Evolutionary conservation across 2,113 vertebrate species (phyloP), one percentile per base, ranked within the genome.

Genomic region (Brachypteracias leptosomus): DNA sequence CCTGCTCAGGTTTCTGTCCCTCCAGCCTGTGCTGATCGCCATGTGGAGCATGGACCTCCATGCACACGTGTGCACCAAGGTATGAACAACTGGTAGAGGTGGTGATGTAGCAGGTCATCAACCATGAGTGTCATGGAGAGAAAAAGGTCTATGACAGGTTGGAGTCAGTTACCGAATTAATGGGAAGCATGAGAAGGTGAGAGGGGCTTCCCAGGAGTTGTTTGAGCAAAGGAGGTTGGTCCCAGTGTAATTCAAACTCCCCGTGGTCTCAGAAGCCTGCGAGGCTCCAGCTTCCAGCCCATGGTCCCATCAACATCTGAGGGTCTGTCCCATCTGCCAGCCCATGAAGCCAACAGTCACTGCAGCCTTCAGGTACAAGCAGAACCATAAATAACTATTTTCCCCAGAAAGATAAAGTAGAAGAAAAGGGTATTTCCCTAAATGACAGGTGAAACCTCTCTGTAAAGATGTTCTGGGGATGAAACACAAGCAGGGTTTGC

Each of bases 101-200:
- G 89, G 66, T 82, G 89, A 89, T 68, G 61, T 71, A 68, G 66
- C 93, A 95, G 89, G 72, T 95, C 70, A 19, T 93, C 76, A 84
- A 20, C 90, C 68, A 7, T 9, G 35, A 80, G 33, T 10, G 26
- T 80, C 42, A 54, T 0, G 2, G 63, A 42, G 76, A 77, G 83
- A 66, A 88, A 83, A 95, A 70, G 0, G 3, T 38, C 86, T 29
- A 0, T 86, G 94, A 82, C 70, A 82, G 44, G 58, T 49, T 65
- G 70, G 81, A 87, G 44, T 78, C 89, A 85, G 70, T 87, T 95
- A 63, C 83, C 76, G 84, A 81, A 80, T 84, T 75, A 84, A 62
- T 77, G 80, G 83, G 35, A 92, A 89, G 80, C 52, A 9, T 14
- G 77, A 81, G 93, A 47, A 91, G 51, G 85, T 68, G 89, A 89